phyloP scores from a whole-genome alignment of 2,797 vertebrate species.

The Danio albolineatus region DNA sequence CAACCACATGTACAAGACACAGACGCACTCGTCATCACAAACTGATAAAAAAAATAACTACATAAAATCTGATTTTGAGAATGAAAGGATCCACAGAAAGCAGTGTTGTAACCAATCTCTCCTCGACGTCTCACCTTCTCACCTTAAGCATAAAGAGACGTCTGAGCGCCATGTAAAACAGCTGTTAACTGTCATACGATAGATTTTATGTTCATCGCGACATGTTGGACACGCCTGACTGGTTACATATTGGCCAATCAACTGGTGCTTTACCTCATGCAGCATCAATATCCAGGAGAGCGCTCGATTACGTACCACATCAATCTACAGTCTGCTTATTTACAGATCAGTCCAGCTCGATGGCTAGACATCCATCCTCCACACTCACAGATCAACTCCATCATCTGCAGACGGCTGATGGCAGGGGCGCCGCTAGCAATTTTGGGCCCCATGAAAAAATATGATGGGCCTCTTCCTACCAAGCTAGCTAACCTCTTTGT shows the following conservation, averaged over 20 bases:
- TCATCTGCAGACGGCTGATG: background rate
- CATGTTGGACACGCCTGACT: background rate
- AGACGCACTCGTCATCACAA: background rate
- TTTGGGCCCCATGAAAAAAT: too few species aligned
- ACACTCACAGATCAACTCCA: slow-evolving; percentile 29
- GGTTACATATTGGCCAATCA: background rate
- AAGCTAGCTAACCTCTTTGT: too few species aligned
- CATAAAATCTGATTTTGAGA: background rate
- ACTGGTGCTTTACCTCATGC: slow-evolving; percentile 39
- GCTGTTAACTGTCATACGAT: slow-evolving; percentile 17
- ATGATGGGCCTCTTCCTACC: too few species aligned
- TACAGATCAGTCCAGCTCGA: slow-evolving; percentile 61
- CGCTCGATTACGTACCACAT: slow-evolving; percentile 61
- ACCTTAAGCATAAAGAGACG: background rate
- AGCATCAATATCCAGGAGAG: slow-evolving; percentile 44
- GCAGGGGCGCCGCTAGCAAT: too few species aligned
- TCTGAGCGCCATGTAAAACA: slow-evolving; percentile 42
- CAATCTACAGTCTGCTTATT: slow-evolving; percentile 68
- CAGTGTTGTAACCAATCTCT: background rate
- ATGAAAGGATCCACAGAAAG: slow-evolving; percentile 2
- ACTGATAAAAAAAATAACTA: background rate
- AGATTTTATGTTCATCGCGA: slow-evolving; percentile 24
- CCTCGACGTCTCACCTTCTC: slow-evolving; percentile 15
- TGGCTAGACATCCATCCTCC: slow-evolving; percentile 58
- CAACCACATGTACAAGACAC: background rate